Conservation (phyloP, 2,797 vertebrate genomes). For the Streptopelia turtur region DNA sequence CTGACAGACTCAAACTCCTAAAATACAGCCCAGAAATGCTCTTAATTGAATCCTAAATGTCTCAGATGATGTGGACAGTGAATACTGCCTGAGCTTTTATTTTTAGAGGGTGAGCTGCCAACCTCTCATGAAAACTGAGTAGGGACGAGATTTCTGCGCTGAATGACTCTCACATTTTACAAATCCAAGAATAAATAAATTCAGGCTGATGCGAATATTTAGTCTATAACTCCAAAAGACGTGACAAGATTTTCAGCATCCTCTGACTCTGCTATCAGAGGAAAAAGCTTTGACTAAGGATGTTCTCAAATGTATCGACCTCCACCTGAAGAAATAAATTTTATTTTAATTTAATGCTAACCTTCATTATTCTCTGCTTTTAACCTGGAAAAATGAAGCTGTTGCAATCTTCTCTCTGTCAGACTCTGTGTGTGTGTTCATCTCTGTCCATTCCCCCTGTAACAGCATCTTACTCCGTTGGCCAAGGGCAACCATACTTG, state of each 20-base stretch:
- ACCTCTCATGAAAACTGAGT: not conserved
- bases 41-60: slow-evolving; percentile 15
- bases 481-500: not conserved
- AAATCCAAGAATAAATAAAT: not conserved
- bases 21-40: slow-evolving; percentile 25
- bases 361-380: not conserved
- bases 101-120: slow-evolving; percentile 14
- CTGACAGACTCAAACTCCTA: slow-evolving; percentile 18
- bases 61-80: not conserved
- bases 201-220: not conserved
- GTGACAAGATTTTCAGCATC: not conserved
- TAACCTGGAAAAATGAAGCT: not conserved
- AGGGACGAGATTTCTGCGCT: not conserved
- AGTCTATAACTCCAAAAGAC: not conserved
- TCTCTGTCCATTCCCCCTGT: not conserved
- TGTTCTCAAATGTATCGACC: not conserved
- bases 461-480: fast-evolving
- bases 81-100: not conserved
- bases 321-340: not conserved
- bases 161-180: not conserved
- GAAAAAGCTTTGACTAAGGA: not conserved
- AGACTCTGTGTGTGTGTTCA: not conserved
- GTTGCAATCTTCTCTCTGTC: not conserved
- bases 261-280: not conserved
- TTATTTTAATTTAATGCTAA: not conserved